Evolutionary conservation across 92 coral and sea anemone genomes (phyloP).

Genomic region (Paramuricea clavata): DNA sequence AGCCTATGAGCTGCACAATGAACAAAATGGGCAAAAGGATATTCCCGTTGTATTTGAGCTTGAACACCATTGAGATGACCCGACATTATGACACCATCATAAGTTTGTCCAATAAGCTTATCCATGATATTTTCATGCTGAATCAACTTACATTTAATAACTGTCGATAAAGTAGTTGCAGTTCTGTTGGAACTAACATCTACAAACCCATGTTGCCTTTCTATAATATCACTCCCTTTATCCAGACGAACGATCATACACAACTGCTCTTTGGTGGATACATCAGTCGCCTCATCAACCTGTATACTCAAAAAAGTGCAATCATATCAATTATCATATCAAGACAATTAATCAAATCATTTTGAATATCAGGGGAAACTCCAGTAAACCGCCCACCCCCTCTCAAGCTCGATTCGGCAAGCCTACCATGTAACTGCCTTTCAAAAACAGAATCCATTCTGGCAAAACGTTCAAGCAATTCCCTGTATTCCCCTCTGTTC

Average conservation of each 20-base stretch:
- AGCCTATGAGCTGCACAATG: conserved; percentile 6
- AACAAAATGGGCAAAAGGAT: conserved; percentile 10
- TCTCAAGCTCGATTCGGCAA: not conserved
- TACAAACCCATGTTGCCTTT: not conserved
- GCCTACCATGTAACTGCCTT: not conserved
- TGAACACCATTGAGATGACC: conserved; percentile 5
- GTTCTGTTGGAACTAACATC: conserved; percentile 1
- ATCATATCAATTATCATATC: not conserved
- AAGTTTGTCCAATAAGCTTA: not conserved
- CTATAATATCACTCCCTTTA: not conserved
- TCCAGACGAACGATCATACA: not conserved
- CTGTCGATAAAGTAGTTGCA: not conserved
- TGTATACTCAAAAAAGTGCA: not conserved
- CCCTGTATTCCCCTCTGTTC: no score
- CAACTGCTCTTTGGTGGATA: conserved; percentile 1
- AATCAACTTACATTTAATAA: no score
- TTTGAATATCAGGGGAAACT: conserved; percentile 7
- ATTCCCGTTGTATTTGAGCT: not conserved
- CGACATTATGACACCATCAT: not conserved
- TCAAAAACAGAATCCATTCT: not conserved
- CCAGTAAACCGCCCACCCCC: not conserved
- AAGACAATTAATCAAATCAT: not conserved
- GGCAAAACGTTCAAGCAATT: no score
- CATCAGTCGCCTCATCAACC: conserved; percentile 17
- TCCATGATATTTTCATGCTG: not conserved